Percentiles rank a stretch among this genome's conserved stretches.
These are phyloP conservation scores for Himalopsyche kuldschensis DNA, from an alignment of 2,888 invertebrate species.

Conservation along the genomic window DNA sequence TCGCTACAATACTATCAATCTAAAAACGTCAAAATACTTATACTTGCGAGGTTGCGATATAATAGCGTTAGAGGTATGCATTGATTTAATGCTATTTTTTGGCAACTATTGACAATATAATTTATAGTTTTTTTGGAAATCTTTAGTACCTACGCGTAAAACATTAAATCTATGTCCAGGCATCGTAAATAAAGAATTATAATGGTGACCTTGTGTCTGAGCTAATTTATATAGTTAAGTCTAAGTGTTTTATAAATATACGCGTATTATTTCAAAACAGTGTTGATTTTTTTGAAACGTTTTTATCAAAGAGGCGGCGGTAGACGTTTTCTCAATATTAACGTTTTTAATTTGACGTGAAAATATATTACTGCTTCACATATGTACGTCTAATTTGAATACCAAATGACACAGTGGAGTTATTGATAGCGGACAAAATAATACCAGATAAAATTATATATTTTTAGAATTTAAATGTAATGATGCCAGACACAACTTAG, in stretches of 20 bases:
- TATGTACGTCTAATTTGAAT: constrained; percentile 12
- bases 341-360: constrained; percentile 6
- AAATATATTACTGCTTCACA: neutral
- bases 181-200: neutral
- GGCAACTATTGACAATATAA: neutral
- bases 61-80: neutral
- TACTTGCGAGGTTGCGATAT: neutral
- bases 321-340: neutral
- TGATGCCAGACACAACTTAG: too few relatives aligned
- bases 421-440: neutral
- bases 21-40: neutral
- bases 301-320: neutral
- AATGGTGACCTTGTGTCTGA: neutral
- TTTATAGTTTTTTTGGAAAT: neutral
- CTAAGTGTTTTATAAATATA: neutral
- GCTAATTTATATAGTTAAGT: neutral
- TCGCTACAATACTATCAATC: neutral
- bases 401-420: constrained; percentile 2
- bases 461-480: too few relatives aligned
- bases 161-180: neutral
- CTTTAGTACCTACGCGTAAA: neutral
- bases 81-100: neutral
- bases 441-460: too few relatives aligned
- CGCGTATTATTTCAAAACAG: neutral
- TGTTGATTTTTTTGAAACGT: neutral